phyloP scores from a whole-genome alignment of 2,888 invertebrate genomes.

The Harpagoxenus sublaevis region DNA sequence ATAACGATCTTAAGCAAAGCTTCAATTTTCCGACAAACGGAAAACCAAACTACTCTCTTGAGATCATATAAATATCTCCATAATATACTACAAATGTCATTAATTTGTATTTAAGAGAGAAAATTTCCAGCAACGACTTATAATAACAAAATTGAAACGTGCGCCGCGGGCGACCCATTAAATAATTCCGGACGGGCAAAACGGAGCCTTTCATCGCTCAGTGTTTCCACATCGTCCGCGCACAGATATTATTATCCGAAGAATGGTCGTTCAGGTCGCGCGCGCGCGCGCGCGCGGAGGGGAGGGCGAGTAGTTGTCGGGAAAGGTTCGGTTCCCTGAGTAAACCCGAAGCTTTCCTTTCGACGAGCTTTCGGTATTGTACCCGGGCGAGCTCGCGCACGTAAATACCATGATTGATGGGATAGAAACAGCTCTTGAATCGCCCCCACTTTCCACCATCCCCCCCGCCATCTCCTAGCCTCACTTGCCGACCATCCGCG shows the following conservation, averaged over 20 bases:
- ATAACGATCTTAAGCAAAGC: neutral
- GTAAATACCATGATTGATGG: slow-evolving; percentile 83
- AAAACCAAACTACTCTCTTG: neutral
- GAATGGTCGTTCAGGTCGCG: slow-evolving; percentile 59
- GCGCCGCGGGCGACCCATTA: neutral
- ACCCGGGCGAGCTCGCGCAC: slow-evolving; percentile 65
- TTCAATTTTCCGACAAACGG: neutral
- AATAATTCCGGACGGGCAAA: slow-evolving; percentile 17
- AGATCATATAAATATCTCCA: neutral
- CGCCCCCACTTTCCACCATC: slow-evolving; percentile 35
- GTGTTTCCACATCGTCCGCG: slow-evolving; percentile 39
- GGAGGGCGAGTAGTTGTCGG: slow-evolving; percentile 40
- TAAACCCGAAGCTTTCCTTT: slow-evolving; percentile 73
- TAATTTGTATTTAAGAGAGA: neutral
- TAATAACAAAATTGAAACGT: neutral
- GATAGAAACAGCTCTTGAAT: slow-evolving; percentile 78
- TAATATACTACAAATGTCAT: neutral
- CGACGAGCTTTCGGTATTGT: slow-evolving; percentile 76
- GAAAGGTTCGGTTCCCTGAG: slow-evolving; percentile 69
- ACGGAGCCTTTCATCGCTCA: slow-evolving; percentile 18
- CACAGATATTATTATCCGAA: slow-evolving; percentile 69
- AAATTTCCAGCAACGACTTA: neutral
- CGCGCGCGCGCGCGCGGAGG: slow-evolving; percentile 39
- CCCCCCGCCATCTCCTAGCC: neutral
- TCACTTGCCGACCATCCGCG: neutral